Percentiles rank a stretch among this genome's conserved stretches.
These are phyloP conservation scores for Taenioides sp. DNA, from an alignment of 2,797 vertebrate species.

Conservation along the genomic window DNA sequence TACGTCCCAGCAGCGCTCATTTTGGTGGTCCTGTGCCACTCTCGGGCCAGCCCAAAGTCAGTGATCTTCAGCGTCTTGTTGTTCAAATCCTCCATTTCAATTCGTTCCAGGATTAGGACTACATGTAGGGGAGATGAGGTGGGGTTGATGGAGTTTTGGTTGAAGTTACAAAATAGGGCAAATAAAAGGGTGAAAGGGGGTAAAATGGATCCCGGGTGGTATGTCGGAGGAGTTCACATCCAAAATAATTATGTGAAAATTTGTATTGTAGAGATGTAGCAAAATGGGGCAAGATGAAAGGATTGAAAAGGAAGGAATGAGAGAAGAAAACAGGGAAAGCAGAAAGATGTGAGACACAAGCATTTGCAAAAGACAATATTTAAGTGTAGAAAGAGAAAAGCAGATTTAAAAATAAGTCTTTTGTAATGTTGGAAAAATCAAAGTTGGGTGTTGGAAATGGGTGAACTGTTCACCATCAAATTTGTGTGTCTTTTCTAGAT, in stretches of 20 bases:
- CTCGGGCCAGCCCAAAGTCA: slow-evolving; percentile 95
- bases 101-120: slow-evolving; percentile 93
- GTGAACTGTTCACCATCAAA: too few relatives aligned
- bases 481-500: too few relatives aligned
- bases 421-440: background rate
- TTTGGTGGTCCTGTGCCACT: slow-evolving; percentile 98
- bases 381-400: slow-evolving; percentile 1
- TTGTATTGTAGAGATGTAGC: slow-evolving; percentile 31
- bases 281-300: slow-evolving; percentile 52
- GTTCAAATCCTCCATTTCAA: slow-evolving; percentile 92
- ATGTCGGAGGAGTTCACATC: slow-evolving; percentile 31
- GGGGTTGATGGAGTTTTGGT: slow-evolving; percentile 13
- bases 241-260: slow-evolving; percentile 24
- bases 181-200: slow-evolving; percentile 26
- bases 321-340: slow-evolving; percentile 51
- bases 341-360: slow-evolving; percentile 44
- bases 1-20: slow-evolving; percentile 98
- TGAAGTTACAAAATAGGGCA: slow-evolving; percentile 8
- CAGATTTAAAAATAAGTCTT: background rate
- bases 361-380: background rate
- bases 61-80: slow-evolving; percentile 98
- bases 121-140: slow-evolving; percentile 9
- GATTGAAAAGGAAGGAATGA: slow-evolving; percentile 50
- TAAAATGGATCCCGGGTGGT: slow-evolving; percentile 37
- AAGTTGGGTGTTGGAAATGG: background rate